Conservation (phyloP, 2,888 invertebrate genomes). For the Acrocyrtus sp. region DNA sequence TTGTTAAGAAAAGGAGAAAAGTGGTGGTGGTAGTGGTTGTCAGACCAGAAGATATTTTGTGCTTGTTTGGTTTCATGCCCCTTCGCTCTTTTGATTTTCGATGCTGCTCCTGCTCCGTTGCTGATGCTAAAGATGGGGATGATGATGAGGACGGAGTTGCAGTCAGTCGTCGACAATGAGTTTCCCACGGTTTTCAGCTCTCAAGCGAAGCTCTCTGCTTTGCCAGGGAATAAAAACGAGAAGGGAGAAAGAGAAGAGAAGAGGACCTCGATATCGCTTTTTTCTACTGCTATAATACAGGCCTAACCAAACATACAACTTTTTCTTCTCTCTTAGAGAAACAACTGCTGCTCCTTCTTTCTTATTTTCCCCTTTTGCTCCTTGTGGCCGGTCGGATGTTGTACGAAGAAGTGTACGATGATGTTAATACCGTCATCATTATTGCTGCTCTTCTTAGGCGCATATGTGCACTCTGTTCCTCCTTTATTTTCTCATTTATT, state of each 20-base stretch:
- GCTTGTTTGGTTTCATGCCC: constrained; percentile 32
- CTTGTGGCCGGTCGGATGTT: constrained; percentile 1
- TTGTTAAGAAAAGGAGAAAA: background rate
- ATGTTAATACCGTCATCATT: too few relatives aligned
- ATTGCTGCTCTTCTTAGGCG: too few relatives aligned
- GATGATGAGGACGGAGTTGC: constrained; percentile 13
- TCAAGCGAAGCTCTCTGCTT: constrained; percentile 8
- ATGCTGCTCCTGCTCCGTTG: background rate
- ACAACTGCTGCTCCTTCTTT: constrained; percentile 16
- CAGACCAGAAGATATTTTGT: constrained; percentile 26
- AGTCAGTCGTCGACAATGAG: constrained; percentile 21
- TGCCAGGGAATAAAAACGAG: too few relatives aligned
- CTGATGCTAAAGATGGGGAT: constrained; percentile 5
- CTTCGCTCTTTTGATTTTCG: constrained; percentile 24
- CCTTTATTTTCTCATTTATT: too few relatives aligned
- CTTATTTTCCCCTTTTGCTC: background rate
- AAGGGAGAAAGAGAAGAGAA: background rate
- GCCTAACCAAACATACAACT: background rate
- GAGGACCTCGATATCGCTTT: constrained; percentile 22
- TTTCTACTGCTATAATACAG: background rate
- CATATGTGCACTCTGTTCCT: too few relatives aligned
- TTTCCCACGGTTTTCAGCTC: constrained; percentile 36
- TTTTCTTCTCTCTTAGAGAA: too few relatives aligned
- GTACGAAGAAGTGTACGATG: too few relatives aligned
- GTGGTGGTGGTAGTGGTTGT: constrained; percentile 18